These are phyloP conservation scores for Cossypha polioptera DNA, from an alignment of 2,797 vertebrate species.

Conservation along the genomic window DNA sequence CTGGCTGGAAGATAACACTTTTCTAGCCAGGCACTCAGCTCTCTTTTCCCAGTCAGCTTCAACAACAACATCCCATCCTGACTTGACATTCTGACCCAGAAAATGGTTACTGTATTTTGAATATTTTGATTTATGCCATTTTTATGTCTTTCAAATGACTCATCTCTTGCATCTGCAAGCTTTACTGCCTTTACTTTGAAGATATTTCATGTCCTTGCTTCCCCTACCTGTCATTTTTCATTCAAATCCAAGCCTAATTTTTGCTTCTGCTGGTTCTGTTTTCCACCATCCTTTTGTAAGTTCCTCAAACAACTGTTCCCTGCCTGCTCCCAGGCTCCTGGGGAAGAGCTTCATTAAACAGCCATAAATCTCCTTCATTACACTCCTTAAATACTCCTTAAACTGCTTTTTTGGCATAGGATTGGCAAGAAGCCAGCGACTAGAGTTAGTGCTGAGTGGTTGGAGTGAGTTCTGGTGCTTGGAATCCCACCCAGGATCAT, in stretches of 20 bases:
- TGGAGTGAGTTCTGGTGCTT: background rate
- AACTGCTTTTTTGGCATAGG: background rate
- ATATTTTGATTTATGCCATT: background rate
- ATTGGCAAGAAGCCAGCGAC: background rate
- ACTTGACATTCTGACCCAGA: background rate
- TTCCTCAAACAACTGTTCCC: background rate
- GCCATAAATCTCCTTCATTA: background rate
- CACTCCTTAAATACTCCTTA: background rate
- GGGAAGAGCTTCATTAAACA: constrained; percentile 27
- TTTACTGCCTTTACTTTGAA: background rate
- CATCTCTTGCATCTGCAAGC: background rate
- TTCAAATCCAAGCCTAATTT: background rate
- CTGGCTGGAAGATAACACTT: background rate
- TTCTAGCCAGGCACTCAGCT: background rate
- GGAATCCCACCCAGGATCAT: background rate
- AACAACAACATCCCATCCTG: background rate
- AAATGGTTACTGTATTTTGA: background rate
- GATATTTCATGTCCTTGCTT: background rate
- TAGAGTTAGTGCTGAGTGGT: background rate
- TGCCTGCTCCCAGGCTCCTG: background rate
- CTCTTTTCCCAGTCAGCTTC: background rate
- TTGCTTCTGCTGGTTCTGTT: background rate
- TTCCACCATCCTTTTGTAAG: background rate
- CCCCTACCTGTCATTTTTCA: background rate
- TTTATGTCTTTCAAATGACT: background rate